Evolutionary conservation across 1,140 invertebrate species (phyloP), one percentile per base, ranked within the genome.

Genomic region (Augochlora pura): DNA sequence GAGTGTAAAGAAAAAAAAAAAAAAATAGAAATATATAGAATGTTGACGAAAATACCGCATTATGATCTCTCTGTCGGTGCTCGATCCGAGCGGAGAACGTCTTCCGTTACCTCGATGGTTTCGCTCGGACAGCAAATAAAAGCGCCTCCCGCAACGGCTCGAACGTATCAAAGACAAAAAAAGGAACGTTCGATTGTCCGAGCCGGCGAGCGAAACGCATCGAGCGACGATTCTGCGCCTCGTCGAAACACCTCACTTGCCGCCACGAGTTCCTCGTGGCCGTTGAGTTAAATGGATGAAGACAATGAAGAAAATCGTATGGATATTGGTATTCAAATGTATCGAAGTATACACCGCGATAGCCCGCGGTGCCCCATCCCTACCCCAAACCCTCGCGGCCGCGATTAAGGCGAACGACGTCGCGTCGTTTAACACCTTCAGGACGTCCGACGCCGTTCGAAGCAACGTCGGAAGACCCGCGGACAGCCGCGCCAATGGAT

Each of bases 301-400:
- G 80, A 63, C 52, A 62, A 77, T 73, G 59, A 84, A 74, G 80
- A 79, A 76, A 60, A 73, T 82, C 69, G 73, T 54, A 86, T 88
- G 67, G 85, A 89, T 92, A 92, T 92, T 92, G 91, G 91, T 92
- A 92, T 92, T 92, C 91, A 92, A 92, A 92, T 92, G 91, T 91
- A 87, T 91, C 68, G 81, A 89, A 87, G 84, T 60, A 32, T 32
- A 77, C 67, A 87, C 77, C 42, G 42, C 42, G 42, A 46, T 46
- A 69, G 42, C 46, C 1, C 54, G 70, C 71, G 82, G 39, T 54
- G 27, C 52, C 54, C 59, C 38, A 52, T 52, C 49, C n/a, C 39
- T 54, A 9, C 21, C 54, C 54, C 21, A 54, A 32, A 21, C 46
- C 38, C 46, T 59, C 68, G 68, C 68, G 60, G 16, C 12, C 52